A percentile compares a stretch with the other conserved stretches of the same genome.
These are phyloP conservation scores for Planiliza haematocheilus DNA, from an alignment of 2,113 vertebrate species.

Conservation along the genomic window DNA sequence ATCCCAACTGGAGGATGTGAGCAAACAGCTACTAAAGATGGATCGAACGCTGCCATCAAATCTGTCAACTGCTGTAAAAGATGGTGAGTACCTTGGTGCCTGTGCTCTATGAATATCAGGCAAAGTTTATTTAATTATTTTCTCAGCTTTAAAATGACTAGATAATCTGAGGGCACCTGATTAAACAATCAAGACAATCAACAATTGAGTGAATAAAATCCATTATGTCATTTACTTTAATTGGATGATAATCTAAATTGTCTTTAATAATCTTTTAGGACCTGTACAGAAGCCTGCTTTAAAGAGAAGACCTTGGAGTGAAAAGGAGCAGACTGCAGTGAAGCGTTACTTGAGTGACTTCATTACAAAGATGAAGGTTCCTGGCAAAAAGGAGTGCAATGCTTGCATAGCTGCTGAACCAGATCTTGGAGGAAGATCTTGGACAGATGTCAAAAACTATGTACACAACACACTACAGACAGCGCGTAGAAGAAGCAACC, in stretches of 20 bases:
- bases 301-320: conserved; percentile 76
- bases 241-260: background rate
- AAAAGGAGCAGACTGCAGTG: conserved; percentile 76
- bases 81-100: conserved; percentile 67
- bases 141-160: too few species aligned
- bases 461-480: conserved; percentile 80
- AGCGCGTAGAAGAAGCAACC: conserved; percentile 66
- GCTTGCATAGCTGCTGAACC: conserved; percentile 78
- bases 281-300: conserved; percentile 43
- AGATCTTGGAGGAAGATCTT: conserved; percentile 73
- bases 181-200: too few species aligned
- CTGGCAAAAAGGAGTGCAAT: conserved; percentile 79
- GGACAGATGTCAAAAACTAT: conserved; percentile 81
- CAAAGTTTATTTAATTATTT: too few species aligned
- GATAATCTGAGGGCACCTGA: too few species aligned
- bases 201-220: too few species aligned
- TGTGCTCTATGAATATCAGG: too few species aligned
- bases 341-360: conserved; percentile 71
- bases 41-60: conserved; percentile 47
- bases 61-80: conserved; percentile 25
- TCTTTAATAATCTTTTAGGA: conserved; percentile 54
- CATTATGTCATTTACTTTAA: background rate
- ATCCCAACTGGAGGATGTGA: conserved; percentile 67
- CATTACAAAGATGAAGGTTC: conserved; percentile 74
- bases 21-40: conserved; percentile 72